Conservation (phyloP, 2,888 invertebrate species). For the Tenodera sinensis region DNA sequence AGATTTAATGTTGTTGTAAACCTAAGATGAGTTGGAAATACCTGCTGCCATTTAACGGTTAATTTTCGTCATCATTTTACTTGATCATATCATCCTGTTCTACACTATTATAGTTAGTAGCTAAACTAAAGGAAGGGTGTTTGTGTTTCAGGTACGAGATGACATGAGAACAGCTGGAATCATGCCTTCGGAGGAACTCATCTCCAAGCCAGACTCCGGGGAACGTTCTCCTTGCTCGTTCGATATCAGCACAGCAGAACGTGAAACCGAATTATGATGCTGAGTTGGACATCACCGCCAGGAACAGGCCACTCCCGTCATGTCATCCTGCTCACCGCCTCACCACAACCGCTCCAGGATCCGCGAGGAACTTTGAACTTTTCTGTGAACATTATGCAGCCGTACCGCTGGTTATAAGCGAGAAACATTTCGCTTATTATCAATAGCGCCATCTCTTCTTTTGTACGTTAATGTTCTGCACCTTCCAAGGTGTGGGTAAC, state of each 20-base stretch:
- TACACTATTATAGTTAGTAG: neutral
- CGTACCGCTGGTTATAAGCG: neutral
- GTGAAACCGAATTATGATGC: slow-evolving; percentile 30
- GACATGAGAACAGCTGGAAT: slow-evolving; percentile 59
- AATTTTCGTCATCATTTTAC: neutral
- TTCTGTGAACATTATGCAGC: neutral
- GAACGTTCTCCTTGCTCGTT: slow-evolving; percentile 28
- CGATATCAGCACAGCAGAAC: slow-evolving; percentile 28
- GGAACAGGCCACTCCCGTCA: neutral
- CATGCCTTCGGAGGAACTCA: slow-evolving; percentile 57
- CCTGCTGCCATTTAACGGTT: no score
- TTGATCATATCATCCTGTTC: neutral
- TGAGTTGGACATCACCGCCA: slow-evolving; percentile 6
- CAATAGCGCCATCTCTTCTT: neutral
- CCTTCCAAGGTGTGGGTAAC: neutral
- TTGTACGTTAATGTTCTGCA: neutral
- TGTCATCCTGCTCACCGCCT: neutral
- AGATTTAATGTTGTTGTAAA: no score
- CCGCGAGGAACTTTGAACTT: neutral
- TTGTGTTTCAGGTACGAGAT: slow-evolving; percentile 51
- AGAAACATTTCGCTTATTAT: neutral
- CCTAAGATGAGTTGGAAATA: no score
- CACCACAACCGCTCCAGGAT: neutral
- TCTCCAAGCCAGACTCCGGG: slow-evolving; percentile 35
- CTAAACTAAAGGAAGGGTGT: neutral